These are phyloP conservation scores for Puffinus mauretanicus DNA, from an alignment of 2,113 vertebrate species.

Conservation along the genomic window DNA sequence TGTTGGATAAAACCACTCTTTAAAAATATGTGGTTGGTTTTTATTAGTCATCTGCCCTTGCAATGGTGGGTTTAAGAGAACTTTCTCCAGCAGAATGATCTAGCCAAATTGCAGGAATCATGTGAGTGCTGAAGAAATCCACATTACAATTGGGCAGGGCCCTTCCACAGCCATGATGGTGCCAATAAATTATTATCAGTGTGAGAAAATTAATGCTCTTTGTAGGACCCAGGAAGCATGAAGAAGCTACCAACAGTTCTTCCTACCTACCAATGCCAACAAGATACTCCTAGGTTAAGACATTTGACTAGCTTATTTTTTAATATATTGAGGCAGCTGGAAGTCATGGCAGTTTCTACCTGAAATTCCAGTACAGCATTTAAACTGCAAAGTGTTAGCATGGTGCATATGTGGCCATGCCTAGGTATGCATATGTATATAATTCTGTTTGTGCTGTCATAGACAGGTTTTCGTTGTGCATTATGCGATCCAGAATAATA, in stretches of 20 bases:
- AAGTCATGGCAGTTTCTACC: background rate
- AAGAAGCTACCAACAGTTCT: background rate
- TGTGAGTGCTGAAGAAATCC: background rate
- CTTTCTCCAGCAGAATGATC: background rate
- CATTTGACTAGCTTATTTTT: background rate
- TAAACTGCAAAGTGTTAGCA: background rate
- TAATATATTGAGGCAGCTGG: background rate
- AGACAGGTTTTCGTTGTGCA: background rate
- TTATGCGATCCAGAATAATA: background rate
- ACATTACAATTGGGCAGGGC: background rate
- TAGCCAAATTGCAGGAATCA: background rate
- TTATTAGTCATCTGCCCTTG: background rate
- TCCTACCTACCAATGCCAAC: background rate
- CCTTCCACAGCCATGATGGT: background rate
- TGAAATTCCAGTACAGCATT: background rate
- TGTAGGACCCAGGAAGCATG: background rate
- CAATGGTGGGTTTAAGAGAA: background rate
- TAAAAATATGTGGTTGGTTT: background rate
- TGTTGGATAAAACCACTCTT: background rate
- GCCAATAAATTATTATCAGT: background rate
- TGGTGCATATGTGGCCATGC: fast-evolving
- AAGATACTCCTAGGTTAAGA: background rate
- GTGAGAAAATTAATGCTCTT: background rate
- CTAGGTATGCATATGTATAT: fast-evolving
- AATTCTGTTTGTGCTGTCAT: background rate